These are phyloP conservation scores for Sternarchorhynchus goeldii DNA, from an alignment of 2,797 vertebrate species.

Conservation along the genomic window DNA sequence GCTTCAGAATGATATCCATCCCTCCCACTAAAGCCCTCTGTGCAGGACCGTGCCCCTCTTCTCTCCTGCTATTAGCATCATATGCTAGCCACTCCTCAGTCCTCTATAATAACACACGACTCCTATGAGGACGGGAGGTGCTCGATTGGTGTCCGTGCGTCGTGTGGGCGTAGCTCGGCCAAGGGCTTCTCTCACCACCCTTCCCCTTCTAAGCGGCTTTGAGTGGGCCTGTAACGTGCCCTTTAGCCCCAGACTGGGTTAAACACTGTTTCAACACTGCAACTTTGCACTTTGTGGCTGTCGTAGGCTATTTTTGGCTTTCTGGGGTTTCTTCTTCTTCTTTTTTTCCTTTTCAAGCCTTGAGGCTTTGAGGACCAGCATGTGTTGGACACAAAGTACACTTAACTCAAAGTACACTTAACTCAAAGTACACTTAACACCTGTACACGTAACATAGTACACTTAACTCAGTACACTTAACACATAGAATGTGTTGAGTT, in stretches of 20 bases:
- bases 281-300: conserved; percentile 40
- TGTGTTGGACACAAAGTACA: conserved; percentile 13
- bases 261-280: conserved; percentile 21
- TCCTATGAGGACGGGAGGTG: neutral
- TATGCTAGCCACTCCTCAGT: conserved; percentile 19
- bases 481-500: no score
- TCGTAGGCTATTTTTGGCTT: conserved; percentile 25
- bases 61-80: conserved; percentile 24
- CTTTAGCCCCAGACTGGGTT: conserved; percentile 26
- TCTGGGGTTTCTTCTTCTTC: neutral
- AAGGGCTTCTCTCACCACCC: conserved; percentile 22
- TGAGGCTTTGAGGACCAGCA: neutral
- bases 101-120: conserved; percentile 20
- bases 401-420: neutral
- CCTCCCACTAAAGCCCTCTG: conserved; percentile 31
- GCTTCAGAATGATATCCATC: conserved; percentile 43
- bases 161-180: neutral
- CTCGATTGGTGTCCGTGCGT: conserved; percentile 25
- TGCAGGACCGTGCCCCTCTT: neutral
- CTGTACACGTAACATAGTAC: no score
- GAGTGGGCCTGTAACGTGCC: conserved; percentile 22
- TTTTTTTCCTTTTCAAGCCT: conserved; percentile 15
- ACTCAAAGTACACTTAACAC: no score
- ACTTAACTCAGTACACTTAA: no score
- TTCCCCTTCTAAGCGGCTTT: neutral